Percentiles rank a stretch among this genome's conserved stretches.
Conservation (phyloP, 2,113 vertebrate genomes). For the Tautogolabrus adspersus region DNA sequence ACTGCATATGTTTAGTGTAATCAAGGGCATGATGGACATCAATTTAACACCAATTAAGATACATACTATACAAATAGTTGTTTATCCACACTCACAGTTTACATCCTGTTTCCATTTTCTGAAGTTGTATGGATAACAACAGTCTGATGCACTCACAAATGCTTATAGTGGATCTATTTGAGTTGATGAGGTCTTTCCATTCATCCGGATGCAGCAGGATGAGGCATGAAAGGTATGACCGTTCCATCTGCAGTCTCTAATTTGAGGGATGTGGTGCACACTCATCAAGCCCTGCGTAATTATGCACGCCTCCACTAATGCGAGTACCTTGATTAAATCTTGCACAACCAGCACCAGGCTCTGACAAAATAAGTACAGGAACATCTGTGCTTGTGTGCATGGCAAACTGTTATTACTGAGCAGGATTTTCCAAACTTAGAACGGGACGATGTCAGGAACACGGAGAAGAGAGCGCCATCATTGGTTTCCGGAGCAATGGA, state of each 20-base stretch:
- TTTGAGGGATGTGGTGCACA: constrained; percentile 58
- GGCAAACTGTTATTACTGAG: neutral
- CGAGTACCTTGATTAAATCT: constrained; percentile 63
- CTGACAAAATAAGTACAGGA: constrained; percentile 16
- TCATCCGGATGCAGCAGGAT: constrained; percentile 31
- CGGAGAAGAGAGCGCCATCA: neutral
- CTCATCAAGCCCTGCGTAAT: constrained; percentile 58
- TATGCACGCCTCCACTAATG: constrained; percentile 60
- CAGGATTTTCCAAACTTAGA: constrained; percentile 1
- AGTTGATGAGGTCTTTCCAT: constrained; percentile 19
- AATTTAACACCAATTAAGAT: constrained; percentile 16
- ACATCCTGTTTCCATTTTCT: neutral
- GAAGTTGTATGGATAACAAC: constrained; percentile 1
- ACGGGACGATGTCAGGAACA: neutral
- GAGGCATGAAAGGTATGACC: constrained; percentile 62
- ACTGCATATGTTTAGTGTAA: constrained; percentile 18
- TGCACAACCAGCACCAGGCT: constrained; percentile 46
- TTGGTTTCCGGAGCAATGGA: neutral
- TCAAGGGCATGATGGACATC: constrained; percentile 3
- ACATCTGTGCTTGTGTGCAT: constrained; percentile 36
- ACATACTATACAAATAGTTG: too few relatives aligned
- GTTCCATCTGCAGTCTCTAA: constrained; percentile 60
- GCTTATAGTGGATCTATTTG: constrained; percentile 4
- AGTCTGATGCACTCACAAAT: constrained; percentile 36
- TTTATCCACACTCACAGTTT: neutral